These are phyloP conservation scores for Oreonectes daqikongensis DNA, from an alignment of 2,797 vertebrate species.

Conservation along the genomic window DNA sequence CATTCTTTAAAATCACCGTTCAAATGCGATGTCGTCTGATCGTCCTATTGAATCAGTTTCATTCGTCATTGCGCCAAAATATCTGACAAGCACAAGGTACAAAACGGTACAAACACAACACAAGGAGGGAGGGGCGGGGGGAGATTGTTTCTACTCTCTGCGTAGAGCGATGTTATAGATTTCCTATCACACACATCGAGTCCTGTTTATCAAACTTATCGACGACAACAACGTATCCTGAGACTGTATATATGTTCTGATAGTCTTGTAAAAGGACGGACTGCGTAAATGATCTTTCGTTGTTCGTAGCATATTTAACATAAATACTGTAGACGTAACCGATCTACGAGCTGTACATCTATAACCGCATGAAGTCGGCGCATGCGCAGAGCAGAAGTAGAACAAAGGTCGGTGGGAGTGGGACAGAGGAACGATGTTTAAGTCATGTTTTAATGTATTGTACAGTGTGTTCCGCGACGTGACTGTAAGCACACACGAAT, in stretches of 20 bases:
- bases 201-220: background rate
- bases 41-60: slow-evolving; percentile 24
- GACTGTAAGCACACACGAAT: background rate
- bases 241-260: background rate
- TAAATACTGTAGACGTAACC: too few species aligned
- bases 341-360: background rate
- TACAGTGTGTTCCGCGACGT: slow-evolving; percentile 13
- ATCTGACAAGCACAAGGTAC: slow-evolving; percentile 19
- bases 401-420: slow-evolving; percentile 49
- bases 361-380: background rate
- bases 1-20: background rate
- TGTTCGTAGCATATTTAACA: too few species aligned
- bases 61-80: slow-evolving; percentile 31
- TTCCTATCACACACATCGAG: background rate
- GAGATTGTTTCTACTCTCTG: background rate
- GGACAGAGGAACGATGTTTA: background rate
- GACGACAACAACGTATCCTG: background rate
- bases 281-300: background rate
- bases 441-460: slow-evolving; percentile 6
- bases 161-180: slow-evolving; percentile 1
- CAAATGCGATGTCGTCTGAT: background rate
- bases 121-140: slow-evolving; percentile 25
- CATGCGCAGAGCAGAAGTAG: slow-evolving; percentile 57
- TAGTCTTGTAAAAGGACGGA: background rate
- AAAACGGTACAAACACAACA: slow-evolving; percentile 36